These are phyloP conservation scores for Epistrophe eligans DNA, from an alignment of 2,888 invertebrate genomes.

Conservation along the genomic window DNA sequence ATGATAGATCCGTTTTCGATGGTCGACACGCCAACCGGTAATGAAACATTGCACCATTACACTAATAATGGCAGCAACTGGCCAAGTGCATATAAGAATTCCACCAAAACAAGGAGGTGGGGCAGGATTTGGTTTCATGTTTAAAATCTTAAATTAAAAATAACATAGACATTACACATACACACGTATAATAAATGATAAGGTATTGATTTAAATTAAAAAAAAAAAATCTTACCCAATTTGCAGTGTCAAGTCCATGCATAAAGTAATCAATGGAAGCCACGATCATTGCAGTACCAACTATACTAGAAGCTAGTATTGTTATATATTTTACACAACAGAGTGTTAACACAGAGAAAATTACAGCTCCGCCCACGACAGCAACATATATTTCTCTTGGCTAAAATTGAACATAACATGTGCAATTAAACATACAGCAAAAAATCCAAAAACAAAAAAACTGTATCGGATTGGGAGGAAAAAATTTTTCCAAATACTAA, in stretches of 20 bases:
- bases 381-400: slow-evolving; percentile 83
- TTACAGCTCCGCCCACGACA: slow-evolving; percentile 83
- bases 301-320: slow-evolving; percentile 83
- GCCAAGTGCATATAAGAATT: slow-evolving; percentile 83
- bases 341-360: slow-evolving; percentile 83
- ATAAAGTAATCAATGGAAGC: slow-evolving; percentile 83
- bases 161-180: no score
- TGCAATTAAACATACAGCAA: background rate
- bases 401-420: slow-evolving; percentile 76
- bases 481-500: no score
- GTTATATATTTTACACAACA: slow-evolving; percentile 83
- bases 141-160: slow-evolving; percentile 79
- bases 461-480: no score
- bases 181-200: no score
- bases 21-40: slow-evolving; percentile 84
- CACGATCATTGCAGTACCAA: slow-evolving; percentile 83
- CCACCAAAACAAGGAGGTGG: slow-evolving; percentile 84
- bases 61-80: slow-evolving; percentile 82
- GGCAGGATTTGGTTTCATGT: slow-evolving; percentile 83
- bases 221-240: slow-evolving; percentile 83
- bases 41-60: slow-evolving; percentile 84
- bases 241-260: slow-evolving; percentile 82
- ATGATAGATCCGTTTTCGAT: slow-evolving; percentile 82
- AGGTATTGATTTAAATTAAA: no score
- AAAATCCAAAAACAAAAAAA: no score